Evolutionary conservation across 30 jellyfish, hydroid and myxozoan genomes (phyloP).

Genomic region (Clytia hemisphaerica): DNA sequence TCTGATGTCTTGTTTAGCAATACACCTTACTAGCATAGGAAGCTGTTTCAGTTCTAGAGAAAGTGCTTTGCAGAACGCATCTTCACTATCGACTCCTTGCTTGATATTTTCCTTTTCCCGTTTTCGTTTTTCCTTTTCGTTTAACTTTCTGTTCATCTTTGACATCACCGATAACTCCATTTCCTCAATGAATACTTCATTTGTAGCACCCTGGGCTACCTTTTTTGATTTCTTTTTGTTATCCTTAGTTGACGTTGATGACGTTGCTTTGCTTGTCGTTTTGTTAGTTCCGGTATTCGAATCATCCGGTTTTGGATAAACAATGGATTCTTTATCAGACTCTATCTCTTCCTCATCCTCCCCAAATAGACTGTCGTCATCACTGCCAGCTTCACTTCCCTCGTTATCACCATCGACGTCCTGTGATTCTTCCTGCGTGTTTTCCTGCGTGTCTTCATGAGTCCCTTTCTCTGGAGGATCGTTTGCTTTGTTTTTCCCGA

Average conservation of each 20-base stretch:
- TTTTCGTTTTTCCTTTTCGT: background rate
- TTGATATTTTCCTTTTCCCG: background rate
- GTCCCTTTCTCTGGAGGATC: background rate
- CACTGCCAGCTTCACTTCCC: background rate
- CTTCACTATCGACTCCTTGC: background rate
- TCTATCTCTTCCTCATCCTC: background rate
- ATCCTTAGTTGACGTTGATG: too few relatives aligned
- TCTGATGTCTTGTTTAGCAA: background rate
- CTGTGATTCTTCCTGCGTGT: background rate
- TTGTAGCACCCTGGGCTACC: background rate
- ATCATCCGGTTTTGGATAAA: too few relatives aligned
- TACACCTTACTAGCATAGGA: background rate
- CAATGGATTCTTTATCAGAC: background rate
- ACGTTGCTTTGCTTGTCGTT: too few relatives aligned
- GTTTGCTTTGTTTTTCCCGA: background rate
- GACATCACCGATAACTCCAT: background rate
- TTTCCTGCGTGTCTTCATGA: background rate
- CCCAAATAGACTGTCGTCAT: background rate
- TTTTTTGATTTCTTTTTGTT: too few relatives aligned
- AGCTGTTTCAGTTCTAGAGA: background rate
- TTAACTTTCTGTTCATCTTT: background rate
- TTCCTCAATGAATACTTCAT: background rate
- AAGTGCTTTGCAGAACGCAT: background rate
- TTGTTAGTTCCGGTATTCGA: too few relatives aligned
- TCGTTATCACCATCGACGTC: background rate